Conservation (phyloP, 2,113 vertebrate species). For the Dasyornis broadbenti region DNA sequence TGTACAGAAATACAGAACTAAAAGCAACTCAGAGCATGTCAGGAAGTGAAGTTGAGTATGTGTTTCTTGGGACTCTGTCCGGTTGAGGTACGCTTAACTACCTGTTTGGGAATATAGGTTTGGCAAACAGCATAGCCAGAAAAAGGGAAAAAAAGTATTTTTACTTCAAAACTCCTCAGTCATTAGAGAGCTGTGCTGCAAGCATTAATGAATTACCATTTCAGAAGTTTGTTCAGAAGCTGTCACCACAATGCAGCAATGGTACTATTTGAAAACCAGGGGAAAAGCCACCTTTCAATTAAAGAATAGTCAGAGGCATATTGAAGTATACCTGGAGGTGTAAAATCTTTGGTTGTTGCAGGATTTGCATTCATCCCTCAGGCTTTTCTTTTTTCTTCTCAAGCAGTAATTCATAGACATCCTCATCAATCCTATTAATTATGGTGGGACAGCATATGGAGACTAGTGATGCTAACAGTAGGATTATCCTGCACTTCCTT, state of each 20-base stretch:
- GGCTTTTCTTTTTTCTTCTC: neutral
- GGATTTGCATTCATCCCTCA: neutral
- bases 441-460: neutral
- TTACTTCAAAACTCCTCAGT: neutral
- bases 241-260: neutral
- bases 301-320: neutral
- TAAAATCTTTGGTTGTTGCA: neutral
- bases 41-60: neutral
- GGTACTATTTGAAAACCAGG: neutral
- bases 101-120: neutral
- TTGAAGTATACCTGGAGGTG: neutral
- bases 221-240: neutral
- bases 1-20: neutral
- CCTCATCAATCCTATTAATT: neutral
- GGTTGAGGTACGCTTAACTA: neutral
- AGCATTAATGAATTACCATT: neutral
- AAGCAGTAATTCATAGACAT: neutral
- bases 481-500: neutral
- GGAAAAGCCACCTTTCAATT: neutral
- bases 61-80: conserved; percentile 4
- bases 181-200: neutral
- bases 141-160: neutral
- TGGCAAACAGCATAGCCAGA: neutral
- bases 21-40: conserved; percentile 4
- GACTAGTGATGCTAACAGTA: neutral